These are phyloP conservation scores for Chromis chromis DNA, from an alignment of 2,797 vertebrate genomes.

Conservation along the genomic window DNA sequence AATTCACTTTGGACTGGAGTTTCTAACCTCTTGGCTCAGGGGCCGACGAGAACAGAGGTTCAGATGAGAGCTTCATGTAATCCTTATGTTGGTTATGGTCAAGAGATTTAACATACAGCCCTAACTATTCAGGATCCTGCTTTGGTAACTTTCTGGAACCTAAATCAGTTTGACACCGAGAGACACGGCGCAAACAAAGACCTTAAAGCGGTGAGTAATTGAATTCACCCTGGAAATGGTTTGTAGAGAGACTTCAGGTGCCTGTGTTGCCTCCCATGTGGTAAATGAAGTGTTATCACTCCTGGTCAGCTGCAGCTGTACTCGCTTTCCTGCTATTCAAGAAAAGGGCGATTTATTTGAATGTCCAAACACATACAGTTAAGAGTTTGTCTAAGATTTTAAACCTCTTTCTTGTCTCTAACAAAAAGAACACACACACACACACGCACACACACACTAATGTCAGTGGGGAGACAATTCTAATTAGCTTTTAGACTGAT, in stretches of 20 bases:
- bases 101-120: neutral
- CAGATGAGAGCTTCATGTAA: constrained; percentile 3
- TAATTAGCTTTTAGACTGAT: constrained; percentile 70
- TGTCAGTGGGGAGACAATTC: constrained; percentile 53
- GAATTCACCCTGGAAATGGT: constrained; percentile 17
- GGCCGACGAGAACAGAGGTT: constrained; percentile 14
- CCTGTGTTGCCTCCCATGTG: constrained; percentile 27
- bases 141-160: neutral
- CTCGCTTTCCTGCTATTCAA: constrained; percentile 26
- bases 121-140: neutral
- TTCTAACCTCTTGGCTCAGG: constrained; percentile 38
- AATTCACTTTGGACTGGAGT: constrained; percentile 46
- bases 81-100: neutral
- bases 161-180: neutral
- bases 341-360: constrained; percentile 48
- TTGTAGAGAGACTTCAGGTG: constrained; percentile 10
- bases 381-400: constrained; percentile 41
- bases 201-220: constrained; percentile 17
- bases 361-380: constrained; percentile 58
- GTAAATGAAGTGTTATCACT: constrained; percentile 64
- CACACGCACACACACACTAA: neutral
- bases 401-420: constrained; percentile 6
- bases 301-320: constrained; percentile 51
- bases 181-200: constrained; percentile 4
- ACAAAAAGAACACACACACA: constrained; percentile 4